A percentile compares a stretch with the other conserved stretches of the same genome.
Conservation (phyloP, 37 sponge, comb jelly and placozoan genomes). For the Agelas oroides region DNA sequence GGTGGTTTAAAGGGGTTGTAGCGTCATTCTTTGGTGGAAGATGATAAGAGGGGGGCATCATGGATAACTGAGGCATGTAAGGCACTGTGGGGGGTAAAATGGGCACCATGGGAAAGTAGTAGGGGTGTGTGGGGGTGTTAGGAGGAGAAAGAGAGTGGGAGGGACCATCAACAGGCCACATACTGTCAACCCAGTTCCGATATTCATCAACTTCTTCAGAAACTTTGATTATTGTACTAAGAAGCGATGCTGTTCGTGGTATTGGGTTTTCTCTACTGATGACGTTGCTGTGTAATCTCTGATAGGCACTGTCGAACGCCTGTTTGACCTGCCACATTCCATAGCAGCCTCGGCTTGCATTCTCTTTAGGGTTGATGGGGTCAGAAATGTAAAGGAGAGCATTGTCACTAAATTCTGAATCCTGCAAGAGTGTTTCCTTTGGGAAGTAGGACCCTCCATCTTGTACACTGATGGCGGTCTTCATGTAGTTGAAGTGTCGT, state of each 20-base stretch:
- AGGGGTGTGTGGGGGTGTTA: background rate
- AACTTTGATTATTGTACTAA: slow-evolving; percentile 64
- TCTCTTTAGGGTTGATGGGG: slow-evolving; percentile 52
- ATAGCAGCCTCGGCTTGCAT: slow-evolving; percentile 81
- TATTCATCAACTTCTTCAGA: slow-evolving; percentile 68
- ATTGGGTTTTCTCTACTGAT: slow-evolving; percentile 54
- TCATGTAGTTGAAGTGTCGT: slow-evolving; percentile 88
- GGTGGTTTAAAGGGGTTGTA: too few relatives aligned
- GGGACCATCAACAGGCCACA: slow-evolving; percentile 38
- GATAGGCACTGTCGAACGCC: slow-evolving; percentile 91
- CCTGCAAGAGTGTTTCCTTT: slow-evolving; percentile 58
- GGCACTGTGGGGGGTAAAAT: background rate
- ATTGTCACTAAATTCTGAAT: slow-evolving; percentile 23
- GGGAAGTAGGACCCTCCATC: slow-evolving; percentile 90
- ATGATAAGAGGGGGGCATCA: background rate
- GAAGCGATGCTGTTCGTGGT: slow-evolving; percentile 34
- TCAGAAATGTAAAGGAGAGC: slow-evolving; percentile 61
- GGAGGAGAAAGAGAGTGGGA: slow-evolving; percentile 2
- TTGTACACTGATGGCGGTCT: slow-evolving; percentile 76
- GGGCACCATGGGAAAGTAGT: too few relatives aligned
- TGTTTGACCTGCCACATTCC: slow-evolving; percentile 76
- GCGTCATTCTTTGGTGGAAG: too few relatives aligned
- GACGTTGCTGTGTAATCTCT: slow-evolving; percentile 61
- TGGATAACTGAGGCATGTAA: background rate
- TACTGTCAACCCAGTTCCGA: slow-evolving; percentile 77